Base-by-base conservation (phyloP, 1,140 invertebrate genomes). In the Drosophila persimilis region DNA sequence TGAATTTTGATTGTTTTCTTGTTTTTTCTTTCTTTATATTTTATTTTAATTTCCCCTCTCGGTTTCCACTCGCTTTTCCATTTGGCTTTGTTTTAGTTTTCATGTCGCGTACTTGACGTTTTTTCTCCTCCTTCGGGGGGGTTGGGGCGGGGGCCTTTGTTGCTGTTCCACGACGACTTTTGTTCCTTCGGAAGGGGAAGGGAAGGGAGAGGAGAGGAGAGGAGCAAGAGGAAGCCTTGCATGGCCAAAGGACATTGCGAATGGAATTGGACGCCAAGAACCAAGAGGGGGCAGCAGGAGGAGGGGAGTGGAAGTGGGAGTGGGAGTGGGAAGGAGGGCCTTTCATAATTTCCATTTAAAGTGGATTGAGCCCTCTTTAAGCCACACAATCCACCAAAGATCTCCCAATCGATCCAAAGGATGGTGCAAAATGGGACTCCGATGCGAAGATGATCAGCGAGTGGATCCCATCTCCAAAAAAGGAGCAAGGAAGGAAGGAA, bases 1-100 rank as follows among this genome's bases (percentile, higher is more conserved):
- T 78, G 81, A 86, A 86, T 88, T 89, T 86, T 88, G 81, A 89
- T 86, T 86, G 83, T 86, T 86, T 85, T 88, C 56, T 70, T 69
- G 24, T 55, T 57, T 35, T 35, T 50, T 69, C 11, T 13, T 39
- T 39, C 45, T 48, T 70, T 70, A 41, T 44, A 70, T 70, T 70
- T 77, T 74, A 59, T 73, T 57, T 56, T 74, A 71, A 74, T 71
- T 75, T 60, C 64, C 26, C 20, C 54, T 69, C 59, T 73, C 52
- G 46, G 64, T 61, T 35, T 70, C 69, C 57, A 62, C 35, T 57
- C 78, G 77, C 75, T 70, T 61, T 35, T 70, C 69, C 57, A 62
- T 29, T 57, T 80, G 77, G 75, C 89, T 89, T 90, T 90, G 89
- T 85, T 85, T 81, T 85, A 85, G 81, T 85, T 86, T 77, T 64